Conservation (phyloP, 1,140 invertebrate species). For the Pentalonia nigronervosa region DNA sequence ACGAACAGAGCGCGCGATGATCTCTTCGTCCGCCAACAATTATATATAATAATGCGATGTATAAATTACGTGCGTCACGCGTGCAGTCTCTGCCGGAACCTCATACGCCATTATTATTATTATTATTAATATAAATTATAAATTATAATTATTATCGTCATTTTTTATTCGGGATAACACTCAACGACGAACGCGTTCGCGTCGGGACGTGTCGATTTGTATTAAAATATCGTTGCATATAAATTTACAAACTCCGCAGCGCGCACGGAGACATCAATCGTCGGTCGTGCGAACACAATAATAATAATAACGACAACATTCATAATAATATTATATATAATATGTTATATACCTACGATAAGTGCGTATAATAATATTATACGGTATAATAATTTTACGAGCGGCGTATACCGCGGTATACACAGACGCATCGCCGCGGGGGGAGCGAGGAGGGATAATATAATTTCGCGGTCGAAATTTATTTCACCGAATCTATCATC, state of each 20-base stretch:
- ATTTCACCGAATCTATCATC: slow-evolving; percentile 3
- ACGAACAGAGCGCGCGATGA: background rate
- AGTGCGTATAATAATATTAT: background rate
- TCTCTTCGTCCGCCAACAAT: background rate
- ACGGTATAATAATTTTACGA: background rate
- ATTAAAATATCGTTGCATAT: background rate
- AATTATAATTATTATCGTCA: background rate
- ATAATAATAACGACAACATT: slow-evolving; percentile 27
- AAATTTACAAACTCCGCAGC: background rate
- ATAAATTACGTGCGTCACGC: background rate
- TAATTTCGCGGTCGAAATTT: slow-evolving; percentile 35
- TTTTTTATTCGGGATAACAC: background rate
- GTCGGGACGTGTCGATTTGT: slow-evolving; percentile 40
- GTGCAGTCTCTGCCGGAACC: background rate
- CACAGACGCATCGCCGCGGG: background rate
- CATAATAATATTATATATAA: background rate
- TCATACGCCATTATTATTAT: background rate
- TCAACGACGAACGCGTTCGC: background rate
- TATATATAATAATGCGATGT: background rate
- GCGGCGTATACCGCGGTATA: background rate
- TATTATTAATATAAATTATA: too few species aligned
- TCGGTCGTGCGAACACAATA: background rate
- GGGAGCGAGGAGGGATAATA: background rate
- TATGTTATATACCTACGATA: too few species aligned
- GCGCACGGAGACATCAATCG: slow-evolving; percentile 20